Conservation (phyloP, 2,888 invertebrate genomes). For the Orchesellides sinensis region DNA sequence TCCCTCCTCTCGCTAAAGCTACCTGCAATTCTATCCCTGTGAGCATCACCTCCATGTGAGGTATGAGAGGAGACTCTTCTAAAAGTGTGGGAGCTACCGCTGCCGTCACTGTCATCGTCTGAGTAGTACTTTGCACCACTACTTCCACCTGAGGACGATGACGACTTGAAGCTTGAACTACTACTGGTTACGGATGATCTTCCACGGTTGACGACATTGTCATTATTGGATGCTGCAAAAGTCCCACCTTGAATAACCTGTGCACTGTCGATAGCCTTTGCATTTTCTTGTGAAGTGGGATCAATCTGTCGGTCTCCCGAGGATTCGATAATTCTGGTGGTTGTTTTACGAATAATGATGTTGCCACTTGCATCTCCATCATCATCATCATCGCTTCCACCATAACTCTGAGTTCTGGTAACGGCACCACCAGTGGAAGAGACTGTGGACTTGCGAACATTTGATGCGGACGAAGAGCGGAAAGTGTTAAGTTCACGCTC, state of each 20-base stretch:
- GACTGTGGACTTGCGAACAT: not conserved
- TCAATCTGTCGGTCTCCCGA: not conserved
- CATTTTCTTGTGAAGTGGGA: constrained; percentile 2
- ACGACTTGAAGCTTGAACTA: not conserved
- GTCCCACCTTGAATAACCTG: constrained; percentile 48
- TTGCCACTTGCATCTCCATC: constrained; percentile 12
- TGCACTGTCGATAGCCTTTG: constrained; percentile 18
- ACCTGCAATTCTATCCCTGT: not conserved
- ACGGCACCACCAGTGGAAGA: not conserved
- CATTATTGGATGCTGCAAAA: constrained; percentile 44
- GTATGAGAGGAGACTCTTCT: constrained; percentile 5
- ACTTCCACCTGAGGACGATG: not conserved
- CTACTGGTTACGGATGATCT: not conserved
- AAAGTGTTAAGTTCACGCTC: constrained; percentile 10
- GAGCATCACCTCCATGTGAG: not conserved
- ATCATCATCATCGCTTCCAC: constrained; percentile 43
- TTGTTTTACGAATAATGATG: constrained; percentile 29
- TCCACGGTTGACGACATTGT: constrained; percentile 38
- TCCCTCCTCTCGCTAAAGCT: not conserved
- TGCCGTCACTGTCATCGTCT: constrained; percentile 43
- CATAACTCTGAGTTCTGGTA: constrained; percentile 8
- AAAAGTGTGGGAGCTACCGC: constrained; percentile 30
- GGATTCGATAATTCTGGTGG: constrained; percentile 32
- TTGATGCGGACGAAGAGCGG: not conserved
- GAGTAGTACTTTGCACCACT: not conserved